These are phyloP conservation scores for Gallirallus australis DNA, from an alignment of 2,797 vertebrate species.

Conservation along the genomic window DNA sequence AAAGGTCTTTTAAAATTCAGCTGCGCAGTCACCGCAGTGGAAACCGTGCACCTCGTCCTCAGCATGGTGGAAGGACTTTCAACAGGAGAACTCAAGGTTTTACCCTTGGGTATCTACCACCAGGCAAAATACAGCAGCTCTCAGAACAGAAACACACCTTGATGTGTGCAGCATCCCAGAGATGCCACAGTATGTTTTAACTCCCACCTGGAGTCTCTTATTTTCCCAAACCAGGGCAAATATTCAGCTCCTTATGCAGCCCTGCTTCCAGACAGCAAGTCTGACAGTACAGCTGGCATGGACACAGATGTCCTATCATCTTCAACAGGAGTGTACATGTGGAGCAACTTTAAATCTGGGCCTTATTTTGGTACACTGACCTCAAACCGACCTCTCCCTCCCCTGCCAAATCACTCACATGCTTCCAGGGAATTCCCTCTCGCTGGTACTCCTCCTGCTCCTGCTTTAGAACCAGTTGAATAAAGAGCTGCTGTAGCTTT, in stretches of 20 bases:
- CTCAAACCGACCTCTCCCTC: background rate
- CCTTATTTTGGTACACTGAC: background rate
- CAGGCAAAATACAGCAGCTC: background rate
- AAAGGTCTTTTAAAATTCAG: background rate
- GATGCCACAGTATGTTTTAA: background rate
- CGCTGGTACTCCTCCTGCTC: constrained; percentile 98
- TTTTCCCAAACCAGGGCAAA: background rate
- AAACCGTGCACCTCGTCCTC: background rate
- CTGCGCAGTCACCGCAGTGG: background rate
- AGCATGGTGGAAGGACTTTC: background rate
- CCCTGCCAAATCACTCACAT: constrained; percentile 80
- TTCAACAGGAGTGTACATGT: background rate
- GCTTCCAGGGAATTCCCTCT: constrained; percentile 99
- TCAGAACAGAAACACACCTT: background rate
- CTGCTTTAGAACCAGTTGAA: constrained; percentile 96
- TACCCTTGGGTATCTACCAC: background rate
- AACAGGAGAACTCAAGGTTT: background rate
- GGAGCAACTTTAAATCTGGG: background rate
- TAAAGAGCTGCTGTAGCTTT: constrained; percentile 97
- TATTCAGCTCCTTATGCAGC: background rate
- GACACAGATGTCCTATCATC: background rate
- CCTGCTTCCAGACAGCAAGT: background rate
- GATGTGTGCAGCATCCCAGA: background rate
- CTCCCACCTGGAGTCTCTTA: background rate
- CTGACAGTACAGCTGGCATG: background rate